phyloP scores from a whole-genome alignment of 2,113 vertebrate species.

The Hemicordylus capensis region DNA sequence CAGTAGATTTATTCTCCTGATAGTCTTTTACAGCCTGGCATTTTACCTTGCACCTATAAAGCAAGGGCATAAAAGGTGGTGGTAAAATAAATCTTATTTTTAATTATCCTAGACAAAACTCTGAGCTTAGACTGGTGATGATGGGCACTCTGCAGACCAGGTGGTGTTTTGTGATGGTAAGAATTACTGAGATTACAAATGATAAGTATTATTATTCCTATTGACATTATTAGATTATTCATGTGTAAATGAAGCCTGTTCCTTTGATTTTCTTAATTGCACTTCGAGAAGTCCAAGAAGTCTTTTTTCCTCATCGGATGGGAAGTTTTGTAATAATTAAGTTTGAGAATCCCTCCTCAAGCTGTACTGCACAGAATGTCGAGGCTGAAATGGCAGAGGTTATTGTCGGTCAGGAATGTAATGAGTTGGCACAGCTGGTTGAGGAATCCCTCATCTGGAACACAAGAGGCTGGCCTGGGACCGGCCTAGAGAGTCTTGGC shows the following conservation, averaged over 20 bases:
- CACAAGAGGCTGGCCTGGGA: background rate
- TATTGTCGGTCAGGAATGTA: background rate
- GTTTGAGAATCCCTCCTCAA: background rate
- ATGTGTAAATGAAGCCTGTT: background rate
- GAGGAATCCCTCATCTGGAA: slow-evolving; percentile 16
- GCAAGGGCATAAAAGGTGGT: background rate
- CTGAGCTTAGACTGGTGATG: background rate
- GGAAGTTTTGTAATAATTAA: background rate
- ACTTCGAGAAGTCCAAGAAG: background rate
- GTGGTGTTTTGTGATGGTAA: background rate
- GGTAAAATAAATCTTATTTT: background rate
- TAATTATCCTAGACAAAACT: background rate
- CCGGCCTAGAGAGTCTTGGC: background rate
- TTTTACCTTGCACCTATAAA: background rate
- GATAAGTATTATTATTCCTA: background rate
- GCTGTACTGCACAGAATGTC: background rate
- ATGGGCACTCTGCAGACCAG: background rate
- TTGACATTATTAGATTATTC: background rate
- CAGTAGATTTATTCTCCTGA: background rate
- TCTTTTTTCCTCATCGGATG: background rate
- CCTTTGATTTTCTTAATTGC: background rate
- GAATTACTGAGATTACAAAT: background rate
- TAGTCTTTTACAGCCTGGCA: background rate
- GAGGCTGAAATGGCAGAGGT: background rate
- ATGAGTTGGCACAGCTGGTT: slow-evolving; percentile 10